phyloP scores from a whole-genome alignment of 2,113 vertebrate species.

The Dasyprocta punctata region DNA sequence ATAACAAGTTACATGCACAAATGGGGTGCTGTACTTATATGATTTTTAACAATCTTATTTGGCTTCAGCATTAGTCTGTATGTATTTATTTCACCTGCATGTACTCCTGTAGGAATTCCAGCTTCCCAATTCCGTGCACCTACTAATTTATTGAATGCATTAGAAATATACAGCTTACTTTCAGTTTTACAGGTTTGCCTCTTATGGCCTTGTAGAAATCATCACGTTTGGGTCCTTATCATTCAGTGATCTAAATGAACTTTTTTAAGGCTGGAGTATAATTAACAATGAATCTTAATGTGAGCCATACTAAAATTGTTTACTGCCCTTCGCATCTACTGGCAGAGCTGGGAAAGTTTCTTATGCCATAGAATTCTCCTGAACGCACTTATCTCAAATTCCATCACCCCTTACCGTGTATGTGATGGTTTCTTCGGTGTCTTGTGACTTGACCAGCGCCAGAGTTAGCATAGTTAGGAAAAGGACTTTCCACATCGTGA shows the following conservation, averaged over 20 bases:
- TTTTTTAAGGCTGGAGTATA: background rate
- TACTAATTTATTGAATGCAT: constrained; percentile 7
- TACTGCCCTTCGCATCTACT: background rate
- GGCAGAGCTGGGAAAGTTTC: constrained; percentile 64
- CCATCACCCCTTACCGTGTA: constrained; percentile 92
- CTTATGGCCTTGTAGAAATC: background rate
- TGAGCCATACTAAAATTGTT: background rate
- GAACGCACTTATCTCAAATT: constrained; percentile 72
- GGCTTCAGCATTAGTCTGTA: background rate
- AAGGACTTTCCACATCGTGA: constrained; percentile 93
- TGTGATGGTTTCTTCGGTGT: constrained; percentile 94
- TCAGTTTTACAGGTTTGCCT: constrained; percentile 22
- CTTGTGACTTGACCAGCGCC: constrained; percentile 90
- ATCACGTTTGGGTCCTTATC: background rate
- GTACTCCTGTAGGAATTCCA: background rate
- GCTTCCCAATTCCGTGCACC: background rate
- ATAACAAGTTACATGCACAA: constrained; percentile 12
- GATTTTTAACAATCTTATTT: background rate
- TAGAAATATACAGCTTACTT: constrained; percentile 30
- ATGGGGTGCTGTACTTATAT: background rate
- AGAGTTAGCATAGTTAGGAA: constrained; percentile 91
- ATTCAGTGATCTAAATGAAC: constrained; percentile 1
- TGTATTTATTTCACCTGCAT: background rate
- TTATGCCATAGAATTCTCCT: constrained; percentile 70
- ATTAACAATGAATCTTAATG: constrained; percentile 31